Evolutionary conservation across 2,113 vertebrate genomes (phyloP).

Genomic region (Cricetomys ansorgei): DNA sequence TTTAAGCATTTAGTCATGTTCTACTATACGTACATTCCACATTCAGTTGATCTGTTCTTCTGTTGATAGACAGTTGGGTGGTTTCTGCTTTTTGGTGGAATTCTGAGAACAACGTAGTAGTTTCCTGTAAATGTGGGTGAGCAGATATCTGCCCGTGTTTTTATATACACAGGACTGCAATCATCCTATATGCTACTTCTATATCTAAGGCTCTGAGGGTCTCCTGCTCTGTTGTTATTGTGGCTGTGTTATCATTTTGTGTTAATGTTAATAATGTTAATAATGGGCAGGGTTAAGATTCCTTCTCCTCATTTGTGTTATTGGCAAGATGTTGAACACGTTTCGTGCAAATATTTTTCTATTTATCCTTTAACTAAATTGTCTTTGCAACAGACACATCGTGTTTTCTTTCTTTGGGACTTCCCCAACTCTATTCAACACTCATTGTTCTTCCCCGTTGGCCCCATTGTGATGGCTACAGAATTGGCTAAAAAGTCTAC

Average conservation of each 20-base stretch:
- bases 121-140: background rate
- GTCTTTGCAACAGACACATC: background rate
- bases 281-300: background rate
- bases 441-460: background rate
- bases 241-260: background rate
- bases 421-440: background rate
- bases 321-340: background rate
- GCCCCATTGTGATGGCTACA: background rate
- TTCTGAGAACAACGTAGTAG: background rate
- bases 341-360: background rate
- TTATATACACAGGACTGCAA: background rate
- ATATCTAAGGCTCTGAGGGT: background rate
- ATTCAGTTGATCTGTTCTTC: background rate
- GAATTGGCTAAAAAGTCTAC: background rate
- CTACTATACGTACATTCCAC: accelerated
- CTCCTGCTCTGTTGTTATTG: background rate
- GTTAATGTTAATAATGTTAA: background rate
- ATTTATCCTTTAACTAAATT: background rate
- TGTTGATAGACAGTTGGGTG: background rate
- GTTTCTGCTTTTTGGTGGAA: background rate
- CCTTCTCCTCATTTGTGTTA: background rate
- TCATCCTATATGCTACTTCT: background rate
- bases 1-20: no score
- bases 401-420: background rate
- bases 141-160: background rate